Percentiles rank a stretch among this genome's conserved stretches.
Conservation (phyloP, 30 jellyfish, hydroid and myxozoan genomes). For the Aurelia sp. region DNA sequence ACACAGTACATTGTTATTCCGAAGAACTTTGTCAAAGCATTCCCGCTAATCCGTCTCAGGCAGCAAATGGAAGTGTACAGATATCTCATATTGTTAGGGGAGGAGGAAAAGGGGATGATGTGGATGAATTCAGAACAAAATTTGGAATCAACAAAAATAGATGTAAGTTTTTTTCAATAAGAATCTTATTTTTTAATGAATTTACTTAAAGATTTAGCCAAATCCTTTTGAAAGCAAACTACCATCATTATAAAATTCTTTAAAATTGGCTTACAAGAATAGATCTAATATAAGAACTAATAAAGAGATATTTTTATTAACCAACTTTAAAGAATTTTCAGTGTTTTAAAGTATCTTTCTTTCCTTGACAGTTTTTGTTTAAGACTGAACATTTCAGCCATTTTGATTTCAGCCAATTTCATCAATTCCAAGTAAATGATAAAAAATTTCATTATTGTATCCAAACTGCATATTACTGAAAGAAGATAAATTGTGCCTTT, state of each 20-base stretch:
- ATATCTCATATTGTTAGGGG: conserved; percentile 95
- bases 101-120: conserved; percentile 99
- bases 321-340: too few species aligned
- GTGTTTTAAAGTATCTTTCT: background rate
- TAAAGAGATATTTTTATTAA: too few species aligned
- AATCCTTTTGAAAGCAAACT: background rate
- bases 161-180: conserved; percentile 35
- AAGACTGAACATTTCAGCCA: too few species aligned
- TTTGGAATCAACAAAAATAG: conserved; percentile 91
- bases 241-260: too few species aligned
- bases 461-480: too few species aligned
- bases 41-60: conserved; percentile 95
- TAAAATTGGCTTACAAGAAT: too few species aligned
- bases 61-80: conserved; percentile 94
- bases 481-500: too few species aligned
- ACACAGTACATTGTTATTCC: conserved; percentile 88
- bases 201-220: background rate
- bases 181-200: background rate
- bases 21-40: conserved; percentile 89
- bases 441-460: too few species aligned
- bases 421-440: too few species aligned
- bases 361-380: too few species aligned
- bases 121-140: conserved; percentile 88
- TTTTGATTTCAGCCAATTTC: too few species aligned
- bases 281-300: too few species aligned